These are phyloP conservation scores for Sphaeramia orbicularis DNA, from an alignment of 2,797 vertebrate genomes.

Conservation along the genomic window DNA sequence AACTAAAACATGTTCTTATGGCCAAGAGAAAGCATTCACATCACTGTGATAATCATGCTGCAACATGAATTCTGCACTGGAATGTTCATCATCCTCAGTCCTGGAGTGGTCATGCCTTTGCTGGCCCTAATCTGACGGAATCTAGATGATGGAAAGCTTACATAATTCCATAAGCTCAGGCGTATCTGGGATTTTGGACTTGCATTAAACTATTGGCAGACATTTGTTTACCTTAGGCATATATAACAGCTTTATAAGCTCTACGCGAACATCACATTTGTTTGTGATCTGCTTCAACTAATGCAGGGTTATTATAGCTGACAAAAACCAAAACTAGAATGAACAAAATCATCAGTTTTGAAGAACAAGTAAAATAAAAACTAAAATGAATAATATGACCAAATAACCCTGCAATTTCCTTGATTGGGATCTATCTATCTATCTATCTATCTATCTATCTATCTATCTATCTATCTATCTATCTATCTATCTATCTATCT, in stretches of 20 bases:
- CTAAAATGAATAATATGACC: no score
- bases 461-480: no score
- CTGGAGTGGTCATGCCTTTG: conserved; percentile 49
- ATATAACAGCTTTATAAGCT: neutral
- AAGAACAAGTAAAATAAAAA: no score
- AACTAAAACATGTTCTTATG: conserved; percentile 52
- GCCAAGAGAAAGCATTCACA: conserved; percentile 52
- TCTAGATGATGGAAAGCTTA: conserved; percentile 71
- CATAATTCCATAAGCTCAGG: conserved; percentile 78
- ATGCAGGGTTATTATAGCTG: no score
- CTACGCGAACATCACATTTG: no score
- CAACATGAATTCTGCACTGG: conserved; percentile 49
- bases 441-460: no score
- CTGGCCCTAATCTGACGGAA: conserved; percentile 71
- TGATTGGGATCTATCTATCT: no score
- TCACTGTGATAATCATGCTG: conserved; percentile 50
- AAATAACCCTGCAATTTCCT: no score
- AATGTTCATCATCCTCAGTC: conserved; percentile 57
- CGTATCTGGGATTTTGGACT: conserved; percentile 53
- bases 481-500: no score
- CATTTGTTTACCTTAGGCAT: conserved; percentile 1
- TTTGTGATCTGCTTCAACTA: no score
- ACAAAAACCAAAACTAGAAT: no score
- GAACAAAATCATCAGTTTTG: no score
- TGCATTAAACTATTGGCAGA: conserved; percentile 20